Conservation (phyloP, 2,113 vertebrate species). For the Parotia lawesii region DNA sequence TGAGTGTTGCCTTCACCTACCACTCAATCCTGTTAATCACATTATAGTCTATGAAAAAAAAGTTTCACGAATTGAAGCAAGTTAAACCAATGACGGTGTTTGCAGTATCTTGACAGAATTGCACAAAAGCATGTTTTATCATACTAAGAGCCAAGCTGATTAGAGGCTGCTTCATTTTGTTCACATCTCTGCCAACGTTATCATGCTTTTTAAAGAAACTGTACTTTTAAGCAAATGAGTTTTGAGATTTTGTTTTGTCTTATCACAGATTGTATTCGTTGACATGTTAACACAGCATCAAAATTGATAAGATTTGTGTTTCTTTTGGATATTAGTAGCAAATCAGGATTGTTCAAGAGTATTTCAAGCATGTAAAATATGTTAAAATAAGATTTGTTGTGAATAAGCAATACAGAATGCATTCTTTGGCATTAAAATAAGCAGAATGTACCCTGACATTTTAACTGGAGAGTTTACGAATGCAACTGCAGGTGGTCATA, state of each 20-base stretch:
- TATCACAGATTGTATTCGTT: background rate
- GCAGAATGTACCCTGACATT: conserved; percentile 6
- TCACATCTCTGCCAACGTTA: background rate
- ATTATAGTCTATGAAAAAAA: background rate
- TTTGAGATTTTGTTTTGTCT: background rate
- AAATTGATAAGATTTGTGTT: background rate
- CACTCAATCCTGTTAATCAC: background rate
- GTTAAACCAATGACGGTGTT: background rate
- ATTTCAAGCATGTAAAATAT: background rate
- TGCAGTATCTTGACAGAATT: background rate
- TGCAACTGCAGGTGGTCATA: background rate
- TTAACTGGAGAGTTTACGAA: background rate
- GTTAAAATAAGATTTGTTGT: background rate
- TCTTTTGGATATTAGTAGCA: background rate
- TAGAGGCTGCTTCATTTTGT: background rate
- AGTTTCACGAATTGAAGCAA: background rate
- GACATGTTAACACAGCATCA: background rate
- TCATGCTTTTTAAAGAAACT: background rate
- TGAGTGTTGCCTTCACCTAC: background rate
- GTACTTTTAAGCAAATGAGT: background rate
- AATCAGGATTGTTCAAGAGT: background rate
- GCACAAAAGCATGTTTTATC: background rate
- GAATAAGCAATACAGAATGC: background rate
- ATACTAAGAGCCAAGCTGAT: background rate
- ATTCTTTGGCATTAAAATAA: conserved; percentile 3